Base-by-base conservation (phyloP, 92 coral and sea anemone species). In the Epizoanthus ramosus region DNA sequence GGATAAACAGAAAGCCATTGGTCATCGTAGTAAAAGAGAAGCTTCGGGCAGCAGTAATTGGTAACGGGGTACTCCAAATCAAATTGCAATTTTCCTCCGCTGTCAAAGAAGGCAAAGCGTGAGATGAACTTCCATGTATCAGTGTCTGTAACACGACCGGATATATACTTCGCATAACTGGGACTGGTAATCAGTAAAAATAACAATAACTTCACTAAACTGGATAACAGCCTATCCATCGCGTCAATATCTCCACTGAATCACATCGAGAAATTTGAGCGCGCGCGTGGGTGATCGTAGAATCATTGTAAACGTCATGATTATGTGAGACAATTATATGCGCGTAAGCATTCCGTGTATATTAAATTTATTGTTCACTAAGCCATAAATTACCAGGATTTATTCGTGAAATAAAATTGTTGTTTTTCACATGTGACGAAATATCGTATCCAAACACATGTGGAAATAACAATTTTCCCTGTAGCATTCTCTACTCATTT, bases 21-120 rank as follows among this genome's bases (percentile, higher is more conserved):
- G 14, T 88, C 85, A 43, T 82, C 86, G 74, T 84, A 53, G 80
- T 93, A 93, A 72, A 83, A 93, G 9, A 80, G 87, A 0, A 93
- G 71, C 24, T 71, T 70, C 21, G 94, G 97, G 59, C 97, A 88
- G 82, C 97, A 93, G 14, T 85, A 8, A 19, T 58, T 58, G 4
- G 83, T 83, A 8, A 80, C 83, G 33, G 91, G 88, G 68, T 83
- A 93, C 37, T 90, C 85, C 57, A 93, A 84, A 28, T 75, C 79
- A 68, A 73, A 93, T n/a, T 84, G 79, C 22, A 91, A 41, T 23
- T 67, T 50, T 9, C 97, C 94, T 45, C 57, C 83, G 57, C 58
- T 85, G 13, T 84, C 89, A 13, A 80, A 17, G 83, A 93, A 91
- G 43, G 88, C 90, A 80, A 88, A 91, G 31, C 89, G 80, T 59